Evolutionary conservation across 2,888 invertebrate species (phyloP).

Genomic region (Automeris io): DNA sequence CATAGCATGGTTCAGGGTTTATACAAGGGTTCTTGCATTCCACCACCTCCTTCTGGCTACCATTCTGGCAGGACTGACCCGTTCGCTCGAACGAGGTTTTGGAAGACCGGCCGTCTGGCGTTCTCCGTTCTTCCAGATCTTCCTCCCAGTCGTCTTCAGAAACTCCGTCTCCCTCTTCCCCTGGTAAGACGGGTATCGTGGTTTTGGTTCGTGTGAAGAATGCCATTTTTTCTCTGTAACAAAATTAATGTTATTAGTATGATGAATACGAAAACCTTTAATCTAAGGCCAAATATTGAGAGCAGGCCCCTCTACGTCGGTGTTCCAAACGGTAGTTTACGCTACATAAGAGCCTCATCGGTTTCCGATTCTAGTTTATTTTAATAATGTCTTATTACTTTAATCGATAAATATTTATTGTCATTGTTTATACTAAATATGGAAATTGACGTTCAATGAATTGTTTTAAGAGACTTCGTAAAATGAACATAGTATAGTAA

Average conservation of each 20-base stretch:
- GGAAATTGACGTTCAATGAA: too few relatives aligned
- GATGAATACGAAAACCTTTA: too few relatives aligned
- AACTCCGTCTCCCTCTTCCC: conserved; percentile 74
- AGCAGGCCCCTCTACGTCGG: too few relatives aligned
- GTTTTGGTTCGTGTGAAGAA: conserved; percentile 92
- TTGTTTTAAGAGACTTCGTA: too few relatives aligned
- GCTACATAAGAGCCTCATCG: too few relatives aligned
- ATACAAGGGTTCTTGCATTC: conserved; percentile 61
- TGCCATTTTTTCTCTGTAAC: conserved; percentile 94
- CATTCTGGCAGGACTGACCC: conserved; percentile 13
- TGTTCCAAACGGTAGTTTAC: too few relatives aligned
- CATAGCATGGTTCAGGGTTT: conserved; percentile 26
- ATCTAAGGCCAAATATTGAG: too few relatives aligned
- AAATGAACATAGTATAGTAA: too few relatives aligned
- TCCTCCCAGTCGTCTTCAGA: conserved; percentile 72
- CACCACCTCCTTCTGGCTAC: conserved; percentile 28
- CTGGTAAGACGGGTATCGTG: conserved; percentile 85
- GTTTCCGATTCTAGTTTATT: too few relatives aligned
- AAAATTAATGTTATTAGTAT: conserved; percentile 7
- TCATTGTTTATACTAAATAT: too few relatives aligned
- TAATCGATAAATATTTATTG: too few relatives aligned
- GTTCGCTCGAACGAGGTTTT: conserved; percentile 64
- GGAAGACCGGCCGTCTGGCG: conserved; percentile 66
- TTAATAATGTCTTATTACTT: too few relatives aligned
- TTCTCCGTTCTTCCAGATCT: conserved; percentile 57